These are phyloP conservation scores for Decapterus maruadsi DNA, from an alignment of 2,797 vertebrate species.

Conservation along the genomic window DNA sequence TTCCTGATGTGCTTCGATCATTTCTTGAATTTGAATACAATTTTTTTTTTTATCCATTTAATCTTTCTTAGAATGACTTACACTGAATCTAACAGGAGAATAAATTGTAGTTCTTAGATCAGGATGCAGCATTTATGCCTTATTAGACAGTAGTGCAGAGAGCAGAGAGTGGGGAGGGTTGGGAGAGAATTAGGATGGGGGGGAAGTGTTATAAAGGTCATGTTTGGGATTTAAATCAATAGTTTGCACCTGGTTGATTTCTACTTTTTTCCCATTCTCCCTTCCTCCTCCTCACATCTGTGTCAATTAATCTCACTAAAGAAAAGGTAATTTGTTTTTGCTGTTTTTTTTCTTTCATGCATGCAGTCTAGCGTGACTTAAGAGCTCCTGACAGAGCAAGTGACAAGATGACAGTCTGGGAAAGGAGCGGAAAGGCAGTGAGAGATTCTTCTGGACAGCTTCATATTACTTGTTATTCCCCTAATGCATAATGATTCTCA, in stretches of 20 bases:
- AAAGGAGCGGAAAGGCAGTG: slow-evolving; percentile 46
- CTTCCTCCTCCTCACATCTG: slow-evolving; percentile 24
- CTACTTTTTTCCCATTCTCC: not conserved
- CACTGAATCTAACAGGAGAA: slow-evolving; percentile 22
- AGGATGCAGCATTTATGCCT: slow-evolving; percentile 18
- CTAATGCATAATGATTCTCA: slow-evolving; percentile 70
- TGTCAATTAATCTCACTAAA: slow-evolving; percentile 48
- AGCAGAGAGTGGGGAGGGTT: slow-evolving; percentile 3
- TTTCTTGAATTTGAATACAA: not conserved
- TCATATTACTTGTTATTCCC: slow-evolving; percentile 60
- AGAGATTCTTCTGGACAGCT: slow-evolving; percentile 66
- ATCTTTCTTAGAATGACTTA: not conserved
- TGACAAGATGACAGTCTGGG: slow-evolving; percentile 67
- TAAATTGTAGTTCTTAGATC: slow-evolving; percentile 10
- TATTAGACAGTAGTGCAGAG: not conserved
- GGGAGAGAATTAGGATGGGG: not conserved
- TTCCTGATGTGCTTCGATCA: not conserved
- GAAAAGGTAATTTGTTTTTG: slow-evolving; percentile 39
- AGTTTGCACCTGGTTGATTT: slow-evolving; percentile 48
- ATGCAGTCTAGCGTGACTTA: slow-evolving; percentile 51
- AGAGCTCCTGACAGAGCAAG: slow-evolving; percentile 65
- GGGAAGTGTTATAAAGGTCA: slow-evolving; percentile 50
- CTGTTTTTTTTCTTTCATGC: slow-evolving; percentile 21
- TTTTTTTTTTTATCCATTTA: slow-evolving; percentile 14
- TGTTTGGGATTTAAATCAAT: slow-evolving; percentile 49